Base-by-base conservation (phyloP, 2,888 invertebrate species). In the Eupithecia abbreviata region DNA sequence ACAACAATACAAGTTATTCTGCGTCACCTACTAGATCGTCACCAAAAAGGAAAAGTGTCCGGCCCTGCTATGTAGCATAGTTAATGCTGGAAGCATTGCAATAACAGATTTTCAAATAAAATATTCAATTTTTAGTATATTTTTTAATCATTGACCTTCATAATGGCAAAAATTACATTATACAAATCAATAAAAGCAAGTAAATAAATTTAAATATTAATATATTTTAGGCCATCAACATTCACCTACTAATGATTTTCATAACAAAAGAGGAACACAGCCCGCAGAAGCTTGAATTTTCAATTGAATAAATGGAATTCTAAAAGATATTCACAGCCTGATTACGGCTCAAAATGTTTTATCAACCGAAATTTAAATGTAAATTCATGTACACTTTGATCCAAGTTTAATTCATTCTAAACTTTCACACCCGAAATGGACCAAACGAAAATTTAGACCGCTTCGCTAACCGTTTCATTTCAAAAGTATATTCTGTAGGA, bases 391-490 rank as follows among this genome's bases (percentile, higher is more conserved):
- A 55, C 66, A 72, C 75, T 77, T 76, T 78, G 69, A 75, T 73
- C 71, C 43, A 72, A 78, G 76, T 80, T 74, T 42, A 73, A 76
- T 77, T 77, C 69, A 67, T 73, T 73, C 71, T 66, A 58, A 74
- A 76, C 75, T 77, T 75, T 55, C 47, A 49, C 71, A 47, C 76
- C 70, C 69, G 58, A 76, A 78, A 42, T 65, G 70, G 69, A 43
- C 69, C 55, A 67, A 73, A 47, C 13, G 62, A 72, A 45, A 66
- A 68, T 71, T 45, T 51, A 42, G 67, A 45, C n/a, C 4, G 45
- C 43, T 18, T 15, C 30, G 49, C 69, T 67, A 75, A 62, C 66
- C 62, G 62, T 76, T 78, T 66, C 62, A 76, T 55, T 72, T 71
- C 65, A 42, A 72, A 74, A 74, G 51, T 62, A n/a, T 65, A 75